phyloP scores from a whole-genome alignment of 2,888 invertebrate genomes.

The Coremacera marginata region DNA sequence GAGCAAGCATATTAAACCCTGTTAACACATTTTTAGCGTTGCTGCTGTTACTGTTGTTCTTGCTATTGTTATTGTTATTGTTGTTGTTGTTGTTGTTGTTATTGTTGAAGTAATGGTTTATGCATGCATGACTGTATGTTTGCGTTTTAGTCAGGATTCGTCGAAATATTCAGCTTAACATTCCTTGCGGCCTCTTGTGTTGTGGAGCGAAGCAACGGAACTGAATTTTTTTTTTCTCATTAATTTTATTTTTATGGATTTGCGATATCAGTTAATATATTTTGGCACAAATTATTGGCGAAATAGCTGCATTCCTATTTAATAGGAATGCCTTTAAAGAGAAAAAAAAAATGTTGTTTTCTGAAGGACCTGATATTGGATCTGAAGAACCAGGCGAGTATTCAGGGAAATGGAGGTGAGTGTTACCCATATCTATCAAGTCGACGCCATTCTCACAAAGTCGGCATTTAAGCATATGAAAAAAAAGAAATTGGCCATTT shows the following conservation, averaged over 20 bases:
- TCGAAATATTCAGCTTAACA: slow-evolving; percentile 7
- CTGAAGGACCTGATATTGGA: too few relatives aligned
- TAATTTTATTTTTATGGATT: slow-evolving; percentile 12
- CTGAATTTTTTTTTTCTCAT: background rate
- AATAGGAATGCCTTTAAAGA: too few relatives aligned
- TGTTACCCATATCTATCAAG: too few relatives aligned
- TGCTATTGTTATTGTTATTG: background rate
- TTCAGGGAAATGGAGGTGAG: too few relatives aligned
- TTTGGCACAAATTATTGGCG: too few relatives aligned
- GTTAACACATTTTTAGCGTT: slow-evolving; percentile 39
- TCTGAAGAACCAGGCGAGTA: too few relatives aligned
- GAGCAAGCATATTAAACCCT: slow-evolving; percentile 32
- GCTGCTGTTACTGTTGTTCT: background rate
- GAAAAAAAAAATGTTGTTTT: too few relatives aligned
- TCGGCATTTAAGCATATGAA: too few relatives aligned
- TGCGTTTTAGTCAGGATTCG: background rate
- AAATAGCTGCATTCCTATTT: too few relatives aligned
- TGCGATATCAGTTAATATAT: background rate
- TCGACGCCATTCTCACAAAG: too few relatives aligned
- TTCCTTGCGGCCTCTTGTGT: background rate
- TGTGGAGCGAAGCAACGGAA: background rate
- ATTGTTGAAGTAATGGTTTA: background rate
- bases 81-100: slow-evolving; percentile 4
- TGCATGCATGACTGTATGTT: background rate
- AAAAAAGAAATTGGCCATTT: too few relatives aligned